Percentiles rank a stretch among this genome's conserved stretches.
Evolutionary conservation across 2,888 invertebrate species (phyloP).

Genomic region (Teinopalpus imperialis): DNA sequence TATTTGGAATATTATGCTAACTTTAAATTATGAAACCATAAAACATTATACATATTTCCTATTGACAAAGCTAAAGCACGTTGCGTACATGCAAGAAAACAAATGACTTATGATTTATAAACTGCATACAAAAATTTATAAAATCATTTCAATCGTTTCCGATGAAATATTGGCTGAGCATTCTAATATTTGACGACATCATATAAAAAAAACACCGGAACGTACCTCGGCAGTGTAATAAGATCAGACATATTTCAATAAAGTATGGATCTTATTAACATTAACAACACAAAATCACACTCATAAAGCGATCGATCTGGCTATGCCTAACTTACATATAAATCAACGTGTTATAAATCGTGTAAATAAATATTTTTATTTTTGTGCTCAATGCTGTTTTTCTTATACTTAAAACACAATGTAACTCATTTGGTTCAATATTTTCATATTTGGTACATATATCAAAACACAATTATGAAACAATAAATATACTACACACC

Average conservation of each 20-base stretch:
- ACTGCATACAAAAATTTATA: conserved; percentile 41
- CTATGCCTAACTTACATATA: conserved; percentile 28
- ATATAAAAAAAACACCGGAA: conserved; percentile 21
- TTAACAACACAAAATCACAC: conserved; percentile 26
- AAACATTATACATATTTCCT: conserved; percentile 55
- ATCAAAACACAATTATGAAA: no score
- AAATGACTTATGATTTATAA: conserved; percentile 29
- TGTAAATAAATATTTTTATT: conserved; percentile 21
- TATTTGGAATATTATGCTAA: conserved; percentile 62
- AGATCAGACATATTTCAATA: conserved; percentile 16
- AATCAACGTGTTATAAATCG: conserved; percentile 27
- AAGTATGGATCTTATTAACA: conserved; percentile 14
- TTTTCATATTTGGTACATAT: conserved; percentile 1
- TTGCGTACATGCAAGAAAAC: conserved; percentile 39
- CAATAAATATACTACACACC: no score
- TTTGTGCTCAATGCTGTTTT: conserved; percentile 1
- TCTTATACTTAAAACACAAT: conserved; percentile 7
- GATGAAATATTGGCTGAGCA: not conserved
- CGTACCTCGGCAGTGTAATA: conserved; percentile 34
- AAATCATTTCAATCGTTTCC: conserved; percentile 28
- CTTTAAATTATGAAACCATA: conserved; percentile 50
- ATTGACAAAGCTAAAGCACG: conserved; percentile 57
- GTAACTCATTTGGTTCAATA: conserved; percentile 5
- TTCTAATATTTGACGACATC: not conserved
- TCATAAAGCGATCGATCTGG: conserved; percentile 23